These are phyloP conservation scores for Aeoliscus strigatus DNA, from an alignment of 2,797 vertebrate species.

Conservation along the genomic window DNA sequence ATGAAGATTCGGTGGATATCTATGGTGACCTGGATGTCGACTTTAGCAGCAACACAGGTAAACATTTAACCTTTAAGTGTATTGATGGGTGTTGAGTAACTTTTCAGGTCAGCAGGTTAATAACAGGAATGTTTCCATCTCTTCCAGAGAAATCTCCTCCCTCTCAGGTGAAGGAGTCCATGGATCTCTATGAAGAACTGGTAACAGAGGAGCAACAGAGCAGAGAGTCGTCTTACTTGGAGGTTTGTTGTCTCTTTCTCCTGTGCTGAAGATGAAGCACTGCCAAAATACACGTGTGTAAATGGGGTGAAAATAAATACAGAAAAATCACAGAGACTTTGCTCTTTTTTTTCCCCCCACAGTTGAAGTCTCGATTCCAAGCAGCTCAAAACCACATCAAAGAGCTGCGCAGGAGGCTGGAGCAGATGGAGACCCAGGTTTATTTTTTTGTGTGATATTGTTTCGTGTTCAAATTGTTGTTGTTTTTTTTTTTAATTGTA, in stretches of 20 bases:
- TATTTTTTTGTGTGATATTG: conserved; percentile 8
- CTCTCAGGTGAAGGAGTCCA: conserved; percentile 70
- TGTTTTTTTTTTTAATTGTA: too few species aligned
- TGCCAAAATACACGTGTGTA: too few species aligned
- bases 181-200: conserved; percentile 95
- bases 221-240: conserved; percentile 81
- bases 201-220: conserved; percentile 88
- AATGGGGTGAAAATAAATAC: not conserved
- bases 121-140: not conserved
- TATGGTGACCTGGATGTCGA: conserved; percentile 84
- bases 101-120: too few species aligned
- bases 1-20: conserved; percentile 92
- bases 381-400: conserved; percentile 87
- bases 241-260: conserved; percentile 76
- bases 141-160: conserved; percentile 60
- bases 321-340: too few species aligned
- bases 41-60: conserved; percentile 69
- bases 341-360: conserved; percentile 40
- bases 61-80: conserved; percentile 2
- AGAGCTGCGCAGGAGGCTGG: conserved; percentile 81
- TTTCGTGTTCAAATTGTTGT: too few species aligned
- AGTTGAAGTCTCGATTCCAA: conserved; percentile 85
- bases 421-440: conserved; percentile 88
- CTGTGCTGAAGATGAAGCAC: not conserved
- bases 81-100: not conserved